phyloP scores from a whole-genome alignment of 1,140 invertebrate species.

The Scaptomyza montana region DNA sequence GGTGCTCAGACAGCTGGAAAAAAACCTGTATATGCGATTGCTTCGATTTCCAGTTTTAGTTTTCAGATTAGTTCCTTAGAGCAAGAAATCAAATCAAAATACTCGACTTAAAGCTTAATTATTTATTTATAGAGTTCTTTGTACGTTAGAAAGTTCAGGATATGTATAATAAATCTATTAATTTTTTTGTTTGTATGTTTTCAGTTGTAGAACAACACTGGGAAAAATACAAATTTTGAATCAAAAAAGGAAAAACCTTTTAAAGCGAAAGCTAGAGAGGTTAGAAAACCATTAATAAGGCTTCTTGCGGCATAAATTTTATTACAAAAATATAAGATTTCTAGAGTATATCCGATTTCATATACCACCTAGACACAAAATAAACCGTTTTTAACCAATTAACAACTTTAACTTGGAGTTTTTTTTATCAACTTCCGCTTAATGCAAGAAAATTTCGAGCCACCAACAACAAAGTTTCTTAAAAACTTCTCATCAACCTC shows the following conservation, averaged over 20 bases:
- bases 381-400: background rate
- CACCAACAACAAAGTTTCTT: background rate
- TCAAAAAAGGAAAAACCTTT: too few relatives aligned
- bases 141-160: background rate
- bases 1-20: slow-evolving; percentile 1
- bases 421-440: slow-evolving; percentile 6
- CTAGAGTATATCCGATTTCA: too few relatives aligned
- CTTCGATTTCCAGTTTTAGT: slow-evolving; percentile 1
- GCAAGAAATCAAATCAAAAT: background rate
- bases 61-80: slow-evolving; percentile 11
- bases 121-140: background rate
- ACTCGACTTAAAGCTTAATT: background rate
- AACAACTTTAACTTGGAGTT: background rate
- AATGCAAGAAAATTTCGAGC: slow-evolving; percentile 3
- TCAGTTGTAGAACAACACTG: too few relatives aligned
- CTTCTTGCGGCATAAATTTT: too few relatives aligned
- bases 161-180: too few relatives aligned
- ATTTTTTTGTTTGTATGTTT: too few relatives aligned
- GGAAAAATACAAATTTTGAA: too few relatives aligned
- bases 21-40: too few relatives aligned
- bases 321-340: too few relatives aligned
- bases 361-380: background rate
- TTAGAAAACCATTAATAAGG: too few relatives aligned
- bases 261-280: too few relatives aligned
- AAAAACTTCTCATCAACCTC: slow-evolving; percentile 15